Evolutionary conservation across 2,888 invertebrate genomes (phyloP).

Genomic region (Lycocerus yunnanus): DNA sequence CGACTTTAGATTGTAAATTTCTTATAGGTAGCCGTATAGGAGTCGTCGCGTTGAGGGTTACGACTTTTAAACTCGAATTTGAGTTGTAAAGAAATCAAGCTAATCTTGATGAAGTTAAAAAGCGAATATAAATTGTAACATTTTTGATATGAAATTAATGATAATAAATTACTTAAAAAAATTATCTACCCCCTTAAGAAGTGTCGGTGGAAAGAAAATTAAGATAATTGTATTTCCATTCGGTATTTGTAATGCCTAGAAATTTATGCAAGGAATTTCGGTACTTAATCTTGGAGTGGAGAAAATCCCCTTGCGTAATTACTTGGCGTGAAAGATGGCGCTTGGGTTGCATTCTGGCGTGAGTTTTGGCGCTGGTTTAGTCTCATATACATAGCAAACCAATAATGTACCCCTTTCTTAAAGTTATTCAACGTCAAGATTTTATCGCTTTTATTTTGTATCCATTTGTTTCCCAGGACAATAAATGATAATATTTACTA

Average conservation of each 20-base stretch:
- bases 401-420: conserved; percentile 30
- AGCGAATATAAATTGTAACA: background rate
- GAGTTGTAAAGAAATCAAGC: background rate
- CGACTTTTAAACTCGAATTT: conserved; percentile 1
- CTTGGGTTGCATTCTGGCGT: conserved; percentile 47
- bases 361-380: conserved; percentile 30
- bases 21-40: conserved; percentile 20
- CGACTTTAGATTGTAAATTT: conserved; percentile 30
- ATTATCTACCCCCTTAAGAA: conserved; percentile 45
- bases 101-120: background rate
- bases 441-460: conserved; percentile 2
- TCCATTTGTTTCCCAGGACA: background rate
- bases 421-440: conserved; percentile 21
- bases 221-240: conserved; percentile 55
- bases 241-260: conserved; percentile 51
- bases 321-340: conserved; percentile 52
- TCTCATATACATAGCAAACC: conserved; percentile 29
- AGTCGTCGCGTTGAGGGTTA: conserved; percentile 12
- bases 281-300: conserved; percentile 53
- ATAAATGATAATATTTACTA: background rate
- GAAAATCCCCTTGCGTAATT: conserved; percentile 55
- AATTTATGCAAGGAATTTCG: conserved; percentile 54
- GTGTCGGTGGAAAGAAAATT: conserved; percentile 50
- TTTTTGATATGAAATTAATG: conserved; percentile 28
- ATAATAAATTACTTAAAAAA: conserved; percentile 42